phyloP scores from a whole-genome alignment of 2,113 vertebrate species.

The Pseudopodoces humilis region DNA sequence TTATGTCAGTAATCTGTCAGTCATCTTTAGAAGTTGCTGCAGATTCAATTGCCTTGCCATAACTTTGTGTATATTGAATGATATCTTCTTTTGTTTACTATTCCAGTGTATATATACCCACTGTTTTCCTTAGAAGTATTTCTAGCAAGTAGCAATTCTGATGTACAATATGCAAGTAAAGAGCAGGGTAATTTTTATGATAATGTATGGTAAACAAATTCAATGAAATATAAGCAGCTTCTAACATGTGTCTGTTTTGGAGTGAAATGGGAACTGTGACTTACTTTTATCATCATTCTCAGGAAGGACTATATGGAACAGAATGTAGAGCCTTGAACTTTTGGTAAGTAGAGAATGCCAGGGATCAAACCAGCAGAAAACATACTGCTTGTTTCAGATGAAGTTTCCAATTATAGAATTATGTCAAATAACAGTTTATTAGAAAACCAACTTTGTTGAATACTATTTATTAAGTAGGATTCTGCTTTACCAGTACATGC shows the following conservation, averaged over 20 bases:
- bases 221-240: neutral
- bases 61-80: neutral
- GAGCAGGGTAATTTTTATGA: neutral
- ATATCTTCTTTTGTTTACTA: neutral
- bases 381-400: neutral
- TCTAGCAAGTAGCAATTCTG: neutral
- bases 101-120: neutral
- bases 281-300: neutral
- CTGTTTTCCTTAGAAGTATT: neutral
- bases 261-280: neutral
- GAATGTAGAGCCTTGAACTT: neutral
- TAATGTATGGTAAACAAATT: neutral
- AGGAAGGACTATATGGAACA: neutral
- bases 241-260: neutral
- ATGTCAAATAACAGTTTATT: neutral
- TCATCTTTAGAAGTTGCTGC: neutral
- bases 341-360: neutral
- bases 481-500: neutral
- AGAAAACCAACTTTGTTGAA: neutral
- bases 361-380: neutral
- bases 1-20: neutral
- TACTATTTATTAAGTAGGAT: neutral
- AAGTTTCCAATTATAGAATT: neutral
- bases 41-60: neutral
- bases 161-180: neutral